Evolutionary conservation across 2,113 vertebrate genomes (phyloP), one percentile per base, ranked within the genome.

Genomic region (Sceloporus tristichus): DNA sequence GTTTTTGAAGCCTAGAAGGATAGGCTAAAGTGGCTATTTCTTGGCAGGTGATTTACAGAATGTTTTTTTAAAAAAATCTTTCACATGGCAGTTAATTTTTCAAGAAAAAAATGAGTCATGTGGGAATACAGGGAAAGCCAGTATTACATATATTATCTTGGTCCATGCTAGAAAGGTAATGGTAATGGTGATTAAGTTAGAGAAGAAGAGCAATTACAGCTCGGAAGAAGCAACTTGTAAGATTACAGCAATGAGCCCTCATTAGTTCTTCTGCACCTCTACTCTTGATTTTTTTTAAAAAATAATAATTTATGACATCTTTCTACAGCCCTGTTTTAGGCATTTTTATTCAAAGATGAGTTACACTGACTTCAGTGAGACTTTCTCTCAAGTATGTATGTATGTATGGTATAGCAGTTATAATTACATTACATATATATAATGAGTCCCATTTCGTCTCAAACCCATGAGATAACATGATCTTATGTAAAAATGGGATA

Each of bases 41-140:
- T 66, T 82, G 29, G 79, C 56, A 82, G 56, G 70, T 18, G n/a
- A 48, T 65, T 81, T 82, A 87, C 68, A 59, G 8, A 16, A 66
- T 68, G n/a, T 74, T 25, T 86, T 23, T 85, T 76, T 29, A 25
- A 59, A 86, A 27, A 53, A 85, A 66, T 16, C 40, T 54, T 56
- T 13, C 27, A 74, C 6, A 19, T 2, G 11, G 25, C 62, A 75
- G 71, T 75, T 76, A 68, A 40, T 84, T 83, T 83, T 77, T 53
- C 53, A 73, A 84, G 40, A 76, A 77, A 48, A 48, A 82, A 75
- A 82, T 6, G 29, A 76, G 42, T 76, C 56, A 23, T 53, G 21
- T 34, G 71, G 59, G 21, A 88, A 76, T 76, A 77, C 1, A 76
- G 25, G 56, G 56, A 88, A 53, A 71, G 34, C 9, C 29, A 82